Evolutionary conservation across 1,140 invertebrate species (phyloP).

Genomic region (Pemphigus obesinymphae): DNA sequence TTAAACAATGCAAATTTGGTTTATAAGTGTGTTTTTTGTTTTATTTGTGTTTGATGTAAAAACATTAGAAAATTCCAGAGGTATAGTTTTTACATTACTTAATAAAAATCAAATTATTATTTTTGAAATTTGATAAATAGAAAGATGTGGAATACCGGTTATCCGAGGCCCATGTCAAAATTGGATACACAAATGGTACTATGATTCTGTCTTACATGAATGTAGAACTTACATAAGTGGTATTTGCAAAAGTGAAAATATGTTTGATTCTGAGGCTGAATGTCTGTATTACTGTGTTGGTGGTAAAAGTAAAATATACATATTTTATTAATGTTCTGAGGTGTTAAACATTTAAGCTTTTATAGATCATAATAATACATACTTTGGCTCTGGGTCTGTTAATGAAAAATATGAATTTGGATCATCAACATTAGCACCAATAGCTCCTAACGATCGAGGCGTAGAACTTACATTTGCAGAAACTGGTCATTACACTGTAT

Average conservation of each 20-base stretch:
- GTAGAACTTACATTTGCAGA: constrained; percentile 74
- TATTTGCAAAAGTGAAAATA: constrained; percentile 74
- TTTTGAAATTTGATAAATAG: background rate
- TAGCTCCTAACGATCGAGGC: constrained; percentile 66
- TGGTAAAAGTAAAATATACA: constrained; percentile 51
- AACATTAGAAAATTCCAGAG: constrained; percentile 10
- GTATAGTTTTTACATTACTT: background rate
- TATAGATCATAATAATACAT: background rate
- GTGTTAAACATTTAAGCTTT: background rate
- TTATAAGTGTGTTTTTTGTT: background rate
- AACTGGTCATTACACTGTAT: constrained; percentile 70
- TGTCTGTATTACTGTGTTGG: constrained; percentile 64
- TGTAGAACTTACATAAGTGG: constrained; percentile 72
- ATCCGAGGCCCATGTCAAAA: constrained; percentile 57
- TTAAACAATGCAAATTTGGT: constrained; percentile 13
- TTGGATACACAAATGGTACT: constrained; percentile 67
- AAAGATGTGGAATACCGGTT: constrained; percentile 26
- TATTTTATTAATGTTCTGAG: background rate
- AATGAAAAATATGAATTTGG: constrained; percentile 18
- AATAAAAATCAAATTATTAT: background rate
- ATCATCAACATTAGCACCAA: constrained; percentile 51
- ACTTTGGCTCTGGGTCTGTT: background rate
- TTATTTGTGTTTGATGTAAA: background rate
- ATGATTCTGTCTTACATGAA: constrained; percentile 59
- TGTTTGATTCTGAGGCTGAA: constrained; percentile 67